Percentiles rank a stretch among this genome's conserved stretches.
Evolutionary conservation across 2,797 vertebrate genomes (phyloP).

Genomic region (Mormyrops attenuatus): DNA sequence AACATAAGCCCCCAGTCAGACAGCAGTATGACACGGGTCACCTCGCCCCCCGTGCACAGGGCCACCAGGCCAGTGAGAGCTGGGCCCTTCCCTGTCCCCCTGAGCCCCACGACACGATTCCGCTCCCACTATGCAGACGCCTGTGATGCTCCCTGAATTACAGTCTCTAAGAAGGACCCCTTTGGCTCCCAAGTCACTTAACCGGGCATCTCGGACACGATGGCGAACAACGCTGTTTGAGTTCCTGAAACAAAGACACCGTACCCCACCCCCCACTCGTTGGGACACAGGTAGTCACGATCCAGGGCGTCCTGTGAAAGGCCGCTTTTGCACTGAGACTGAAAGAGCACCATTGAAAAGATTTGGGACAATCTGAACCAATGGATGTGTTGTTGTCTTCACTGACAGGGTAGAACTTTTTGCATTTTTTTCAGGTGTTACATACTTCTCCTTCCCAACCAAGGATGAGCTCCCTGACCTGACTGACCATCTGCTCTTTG

Average conservation of each 20-base stretch:
- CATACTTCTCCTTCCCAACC: not conserved
- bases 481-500: not conserved
- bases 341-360: constrained; percentile 14
- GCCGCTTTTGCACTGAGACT: constrained; percentile 5
- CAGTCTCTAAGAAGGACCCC: not conserved
- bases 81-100: not conserved
- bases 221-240: not conserved
- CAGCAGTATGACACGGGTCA: not conserved
- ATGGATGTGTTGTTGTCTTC: not conserved
- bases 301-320: not conserved
- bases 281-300: not conserved
- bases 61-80: not conserved
- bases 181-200: not conserved
- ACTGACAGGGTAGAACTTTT: not conserved
- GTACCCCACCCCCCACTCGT: not conserved
- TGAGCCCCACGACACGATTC: not conserved
- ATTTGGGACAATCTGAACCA: not conserved
- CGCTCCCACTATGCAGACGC: not conserved
- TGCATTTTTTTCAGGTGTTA: not conserved
- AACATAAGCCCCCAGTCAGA: not conserved
- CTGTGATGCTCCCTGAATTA: not conserved
- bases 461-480: not conserved
- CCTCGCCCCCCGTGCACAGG: not conserved
- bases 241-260: not conserved
- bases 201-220: not conserved